Evolutionary conservation across 2,113 vertebrate genomes (phyloP).

Genomic region (Neogobius melanostomus): DNA sequence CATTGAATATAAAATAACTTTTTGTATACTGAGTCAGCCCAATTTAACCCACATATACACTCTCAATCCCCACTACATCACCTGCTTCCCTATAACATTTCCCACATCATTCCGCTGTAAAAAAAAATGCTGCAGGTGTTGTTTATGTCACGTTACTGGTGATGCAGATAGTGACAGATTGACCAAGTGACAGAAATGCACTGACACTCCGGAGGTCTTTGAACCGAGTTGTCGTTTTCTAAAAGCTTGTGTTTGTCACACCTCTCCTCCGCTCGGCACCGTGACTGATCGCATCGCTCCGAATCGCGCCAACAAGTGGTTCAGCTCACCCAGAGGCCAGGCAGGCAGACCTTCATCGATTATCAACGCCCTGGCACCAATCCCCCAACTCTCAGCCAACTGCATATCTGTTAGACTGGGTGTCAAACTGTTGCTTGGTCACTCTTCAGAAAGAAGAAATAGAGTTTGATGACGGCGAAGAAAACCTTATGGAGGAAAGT

Average conservation of each 20-base stretch:
- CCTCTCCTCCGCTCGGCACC: constrained; percentile 35
- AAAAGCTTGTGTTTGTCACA: constrained; percentile 23
- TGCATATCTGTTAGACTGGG: constrained; percentile 37
- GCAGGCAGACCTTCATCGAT: constrained; percentile 39
- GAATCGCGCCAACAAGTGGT: constrained; percentile 35
- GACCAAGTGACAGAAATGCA: constrained; percentile 22
- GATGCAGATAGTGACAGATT: not conserved
- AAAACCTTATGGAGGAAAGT: not conserved
- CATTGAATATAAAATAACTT: no score
- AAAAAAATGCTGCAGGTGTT: constrained; percentile 7
- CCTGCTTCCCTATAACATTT: no score
- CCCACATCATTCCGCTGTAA: no score
- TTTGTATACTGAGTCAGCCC: no score
- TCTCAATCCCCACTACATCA: no score
- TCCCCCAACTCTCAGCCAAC: constrained; percentile 25
- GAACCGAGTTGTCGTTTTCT: constrained; percentile 41
- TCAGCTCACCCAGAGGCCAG: constrained; percentile 30
- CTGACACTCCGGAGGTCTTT: constrained; percentile 12
- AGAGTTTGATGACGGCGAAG: not conserved
- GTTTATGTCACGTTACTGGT: constrained; percentile 8
- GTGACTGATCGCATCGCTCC: constrained; percentile 52
- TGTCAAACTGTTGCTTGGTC: constrained; percentile 21
- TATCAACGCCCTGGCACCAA: constrained; percentile 45
- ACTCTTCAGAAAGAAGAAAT: constrained; percentile 3
- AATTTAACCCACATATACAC: no score